A percentile compares a stretch with the other conserved stretches of the same genome.
phyloP scores from a whole-genome alignment of 2,113 vertebrate species.

The Gadus chalcogrammus region DNA sequence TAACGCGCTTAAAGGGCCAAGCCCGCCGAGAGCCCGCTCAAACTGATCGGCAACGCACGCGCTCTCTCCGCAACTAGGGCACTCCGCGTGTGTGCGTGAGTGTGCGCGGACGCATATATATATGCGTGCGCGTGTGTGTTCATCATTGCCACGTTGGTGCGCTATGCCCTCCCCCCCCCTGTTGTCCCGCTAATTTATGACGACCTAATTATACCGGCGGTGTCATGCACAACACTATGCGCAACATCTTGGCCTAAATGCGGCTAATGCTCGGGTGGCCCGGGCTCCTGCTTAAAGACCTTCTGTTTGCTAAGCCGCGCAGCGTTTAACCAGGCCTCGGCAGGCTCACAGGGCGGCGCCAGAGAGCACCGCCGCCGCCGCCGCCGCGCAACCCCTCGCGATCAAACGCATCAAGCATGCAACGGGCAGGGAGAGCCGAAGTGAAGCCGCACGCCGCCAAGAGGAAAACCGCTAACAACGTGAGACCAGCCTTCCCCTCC shows the following conservation, averaged over 20 bases:
- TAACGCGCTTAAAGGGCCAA: slow-evolving; percentile 58
- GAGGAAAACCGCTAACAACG: too few species aligned
- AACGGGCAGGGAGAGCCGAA: not conserved
- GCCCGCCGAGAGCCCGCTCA: slow-evolving; percentile 50
- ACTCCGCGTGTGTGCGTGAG: slow-evolving; percentile 38
- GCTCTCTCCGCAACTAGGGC: slow-evolving; percentile 66
- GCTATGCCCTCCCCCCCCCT: slow-evolving; percentile 15
- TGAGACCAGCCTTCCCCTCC: too few species aligned
- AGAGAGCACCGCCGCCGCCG: not conserved
- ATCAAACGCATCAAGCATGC: not conserved
- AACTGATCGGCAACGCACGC: slow-evolving; percentile 21
- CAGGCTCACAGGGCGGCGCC: not conserved
- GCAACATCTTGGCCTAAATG: not conserved
- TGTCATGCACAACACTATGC: not conserved
- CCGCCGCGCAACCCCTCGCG: too few species aligned
- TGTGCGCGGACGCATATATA: not conserved
- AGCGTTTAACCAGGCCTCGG: not conserved
- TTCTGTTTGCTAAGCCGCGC: not conserved
- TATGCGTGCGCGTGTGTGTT: slow-evolving; percentile 19
- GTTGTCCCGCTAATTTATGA: not conserved
- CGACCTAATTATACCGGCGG: not conserved
- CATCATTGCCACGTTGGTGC: not conserved
- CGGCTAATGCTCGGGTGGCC: not conserved
- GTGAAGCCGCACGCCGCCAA: too few species aligned
- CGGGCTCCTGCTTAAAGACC: not conserved